A percentile compares a stretch with the other conserved stretches of the same genome.
These are phyloP conservation scores for Leptothorax acervorum DNA, from an alignment of 2,888 invertebrate genomes.

Conservation along the genomic window DNA sequence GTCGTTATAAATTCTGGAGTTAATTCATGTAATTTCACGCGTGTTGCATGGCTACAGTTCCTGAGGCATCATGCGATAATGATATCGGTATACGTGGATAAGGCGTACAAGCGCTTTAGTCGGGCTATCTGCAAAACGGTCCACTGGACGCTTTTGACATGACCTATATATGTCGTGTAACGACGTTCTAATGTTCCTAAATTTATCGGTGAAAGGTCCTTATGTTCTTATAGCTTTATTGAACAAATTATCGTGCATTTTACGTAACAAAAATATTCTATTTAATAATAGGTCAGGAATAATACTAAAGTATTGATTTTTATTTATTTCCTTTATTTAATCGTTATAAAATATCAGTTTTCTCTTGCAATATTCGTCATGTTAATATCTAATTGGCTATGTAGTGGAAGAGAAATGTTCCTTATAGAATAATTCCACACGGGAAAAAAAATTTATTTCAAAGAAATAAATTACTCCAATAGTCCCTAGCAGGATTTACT, in stretches of 20 bases:
- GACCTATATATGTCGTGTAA: constrained; percentile 20
- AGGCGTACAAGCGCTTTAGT: constrained; percentile 35
- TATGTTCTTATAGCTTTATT: background rate
- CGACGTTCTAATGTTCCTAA: background rate
- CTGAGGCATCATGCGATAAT: constrained; percentile 33
- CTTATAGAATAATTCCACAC: constrained; percentile 13
- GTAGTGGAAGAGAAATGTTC: background rate
- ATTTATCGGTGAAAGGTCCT: background rate
- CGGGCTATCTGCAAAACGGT: constrained; percentile 42
- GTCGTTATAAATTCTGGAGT: background rate
- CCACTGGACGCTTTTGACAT: constrained; percentile 44
- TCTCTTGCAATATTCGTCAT: background rate
- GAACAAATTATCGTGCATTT: background rate
- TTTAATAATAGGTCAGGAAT: background rate
- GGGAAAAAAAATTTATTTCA: no score
- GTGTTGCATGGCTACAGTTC: constrained; percentile 8
- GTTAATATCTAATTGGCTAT: background rate
- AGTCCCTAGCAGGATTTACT: no score
- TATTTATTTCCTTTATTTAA: background rate
- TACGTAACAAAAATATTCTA: background rate
- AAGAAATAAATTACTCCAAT: no score
- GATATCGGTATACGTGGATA: constrained; percentile 28
- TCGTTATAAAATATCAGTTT: background rate
- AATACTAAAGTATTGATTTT: background rate
- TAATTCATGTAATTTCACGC: constrained; percentile 42